A percentile compares a stretch with the other conserved stretches of the same genome.
Conservation (phyloP, 2,797 vertebrate species). For the Catharus ustulatus region DNA sequence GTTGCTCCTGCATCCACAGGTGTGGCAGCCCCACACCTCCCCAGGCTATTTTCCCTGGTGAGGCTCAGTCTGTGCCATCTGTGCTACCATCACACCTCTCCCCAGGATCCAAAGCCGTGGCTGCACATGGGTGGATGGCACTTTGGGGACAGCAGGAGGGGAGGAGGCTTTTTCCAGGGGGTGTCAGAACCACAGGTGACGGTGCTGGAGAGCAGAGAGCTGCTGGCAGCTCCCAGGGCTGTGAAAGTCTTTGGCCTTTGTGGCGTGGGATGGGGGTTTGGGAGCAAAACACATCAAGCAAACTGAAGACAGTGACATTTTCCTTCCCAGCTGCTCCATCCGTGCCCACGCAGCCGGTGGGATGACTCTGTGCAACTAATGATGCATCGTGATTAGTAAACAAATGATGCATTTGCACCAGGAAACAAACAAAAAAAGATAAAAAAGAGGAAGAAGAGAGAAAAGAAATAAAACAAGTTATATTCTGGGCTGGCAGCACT, state of each 20-base stretch:
- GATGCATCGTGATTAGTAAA: not conserved
- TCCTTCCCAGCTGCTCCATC: not conserved
- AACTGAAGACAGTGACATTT: not conserved
- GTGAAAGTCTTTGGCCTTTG: not conserved
- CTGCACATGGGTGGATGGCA: not conserved
- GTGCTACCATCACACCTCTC: conserved; percentile 37
- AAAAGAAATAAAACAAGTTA: not conserved
- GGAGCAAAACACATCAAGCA: not conserved
- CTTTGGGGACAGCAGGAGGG: conserved; percentile 2
- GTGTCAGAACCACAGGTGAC: not conserved
- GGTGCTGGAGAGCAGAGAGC: not conserved
- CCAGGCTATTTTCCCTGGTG: not conserved
- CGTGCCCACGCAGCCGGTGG: not conserved
- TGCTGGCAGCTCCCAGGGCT: not conserved
- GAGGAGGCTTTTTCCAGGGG: not conserved
- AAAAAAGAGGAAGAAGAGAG: not conserved
- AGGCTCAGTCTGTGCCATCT: not conserved
- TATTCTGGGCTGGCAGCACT: not conserved
- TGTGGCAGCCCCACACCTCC: not conserved
- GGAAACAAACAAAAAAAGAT: not conserved
- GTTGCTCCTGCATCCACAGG: not conserved
- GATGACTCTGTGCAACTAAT: not conserved
- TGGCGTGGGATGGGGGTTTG: not conserved
- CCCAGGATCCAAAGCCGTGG: not conserved
- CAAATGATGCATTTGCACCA: not conserved